Evolutionary conservation across 2,113 vertebrate genomes (phyloP), one percentile per base, ranked within the genome.

Genomic region (Mesocricetus auratus): DNA sequence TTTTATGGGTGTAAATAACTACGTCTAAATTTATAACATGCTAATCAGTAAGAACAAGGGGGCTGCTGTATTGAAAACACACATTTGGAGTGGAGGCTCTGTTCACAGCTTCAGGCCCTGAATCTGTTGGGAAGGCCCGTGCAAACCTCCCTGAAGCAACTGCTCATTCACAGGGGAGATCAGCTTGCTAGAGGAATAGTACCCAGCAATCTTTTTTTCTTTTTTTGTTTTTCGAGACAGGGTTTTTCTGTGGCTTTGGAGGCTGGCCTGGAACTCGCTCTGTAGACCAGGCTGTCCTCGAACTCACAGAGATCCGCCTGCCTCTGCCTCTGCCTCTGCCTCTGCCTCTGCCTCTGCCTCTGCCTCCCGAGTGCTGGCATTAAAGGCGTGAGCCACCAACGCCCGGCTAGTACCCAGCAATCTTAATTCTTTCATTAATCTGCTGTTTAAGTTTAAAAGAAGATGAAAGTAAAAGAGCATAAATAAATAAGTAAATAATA

Each of bases 81-180:
- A 85, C 86, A 68, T 94, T 96, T 53, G 68, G 60, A 95, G n/a
- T 62, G 22, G 77, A 45, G 64, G 66, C 78, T 53, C 81, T 36
- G 2, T 50, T 71, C 45, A 1, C 60, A 62, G 31, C 13, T 21
- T 85, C 69, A 74, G 42, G 3, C 86, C 79, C 15, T 19, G 90
- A 83, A 56, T 33, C 64, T 39, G 36, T 22, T 71, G 45, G 12
- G 15, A 60, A 62, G 69, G 26, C 21, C 53, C 47, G 0, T 33
- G 33, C 53, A 53, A 22, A 47, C 31, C 1, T 50, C 47, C 15
- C 36, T 3, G 39, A 36, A 92, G n/a, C 58, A 90, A 94, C 16
- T 39, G 26, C 42, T 0, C 21, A 19, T n/a, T 79, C 75, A 50
- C 16, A 36, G 24, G 26, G 36, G 71, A 91, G 15, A n/a, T 53